phyloP scores from a whole-genome alignment of 2,888 invertebrate genomes.

The Alviniconcha strummeri region DNA sequence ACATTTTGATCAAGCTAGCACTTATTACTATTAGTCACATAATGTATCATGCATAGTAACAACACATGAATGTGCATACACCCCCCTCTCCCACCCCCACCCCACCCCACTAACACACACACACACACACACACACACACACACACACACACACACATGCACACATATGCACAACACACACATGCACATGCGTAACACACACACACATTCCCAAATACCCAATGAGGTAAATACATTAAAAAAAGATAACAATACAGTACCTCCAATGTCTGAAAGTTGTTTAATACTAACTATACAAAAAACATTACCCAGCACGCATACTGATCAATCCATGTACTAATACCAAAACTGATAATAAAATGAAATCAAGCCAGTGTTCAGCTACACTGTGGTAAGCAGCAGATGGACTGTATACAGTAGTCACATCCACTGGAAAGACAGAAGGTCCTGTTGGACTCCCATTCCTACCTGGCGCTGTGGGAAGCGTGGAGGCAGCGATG shows the following conservation, averaged over 20 bases:
- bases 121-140: background rate
- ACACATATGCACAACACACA: no score
- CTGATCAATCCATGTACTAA: background rate
- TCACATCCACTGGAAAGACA: no score
- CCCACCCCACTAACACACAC: background rate
- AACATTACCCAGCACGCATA: background rate
- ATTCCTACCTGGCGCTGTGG: conserved; percentile 61
- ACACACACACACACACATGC: background rate
- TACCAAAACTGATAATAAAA: no score
- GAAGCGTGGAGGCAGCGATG: conserved; percentile 65
- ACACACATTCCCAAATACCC: background rate
- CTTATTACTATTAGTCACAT: no score
- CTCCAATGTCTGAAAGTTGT: background rate
- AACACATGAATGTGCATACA: background rate
- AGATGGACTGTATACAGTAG: background rate
- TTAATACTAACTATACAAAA: background rate
- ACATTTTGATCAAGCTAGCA: no score
- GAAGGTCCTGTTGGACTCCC: no score
- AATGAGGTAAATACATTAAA: background rate
- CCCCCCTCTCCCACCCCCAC: no score
- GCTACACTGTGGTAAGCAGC: background rate
- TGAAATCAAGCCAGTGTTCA: no score
- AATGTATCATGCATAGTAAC: background rate
- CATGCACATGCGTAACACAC: no score
- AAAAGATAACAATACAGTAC: background rate